Conservation (phyloP, 2,113 vertebrate genomes). For the Choloepus hoffmanni region DNA sequence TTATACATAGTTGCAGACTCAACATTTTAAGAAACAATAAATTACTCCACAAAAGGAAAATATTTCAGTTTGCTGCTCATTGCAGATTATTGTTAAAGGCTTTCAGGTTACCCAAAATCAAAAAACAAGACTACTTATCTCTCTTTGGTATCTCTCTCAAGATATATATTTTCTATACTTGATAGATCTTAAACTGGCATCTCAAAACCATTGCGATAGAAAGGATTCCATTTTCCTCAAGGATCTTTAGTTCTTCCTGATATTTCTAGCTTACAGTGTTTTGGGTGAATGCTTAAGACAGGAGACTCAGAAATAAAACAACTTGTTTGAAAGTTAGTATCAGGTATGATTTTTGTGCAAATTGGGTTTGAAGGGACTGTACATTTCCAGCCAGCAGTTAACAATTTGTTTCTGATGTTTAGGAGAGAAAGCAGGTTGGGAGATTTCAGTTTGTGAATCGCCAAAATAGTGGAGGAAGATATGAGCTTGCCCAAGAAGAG, state of each 20-base stretch:
- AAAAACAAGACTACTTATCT: background rate
- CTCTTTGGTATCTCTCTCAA: background rate
- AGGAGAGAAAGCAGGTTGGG: background rate
- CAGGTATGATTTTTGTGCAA: background rate
- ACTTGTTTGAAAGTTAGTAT: background rate
- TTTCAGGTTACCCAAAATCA: background rate
- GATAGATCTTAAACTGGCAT: background rate
- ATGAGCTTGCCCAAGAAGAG: background rate
- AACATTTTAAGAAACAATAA: background rate
- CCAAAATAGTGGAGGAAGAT: background rate
- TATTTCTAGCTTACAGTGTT: background rate
- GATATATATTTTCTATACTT: background rate
- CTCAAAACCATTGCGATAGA: background rate
- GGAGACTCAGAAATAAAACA: background rate
- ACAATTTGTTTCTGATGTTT: background rate
- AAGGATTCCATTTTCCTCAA: background rate
- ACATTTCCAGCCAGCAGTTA: background rate
- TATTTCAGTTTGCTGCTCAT: background rate
- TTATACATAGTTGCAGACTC: background rate
- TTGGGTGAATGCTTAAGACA: background rate
- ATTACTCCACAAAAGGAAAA: background rate
- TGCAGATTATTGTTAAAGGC: background rate
- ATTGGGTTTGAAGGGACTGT: background rate
- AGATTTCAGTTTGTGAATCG: background rate
- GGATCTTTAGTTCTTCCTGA: background rate